Conservation (phyloP, 2,888 invertebrate species). For the Parasteatoda lunata region DNA sequence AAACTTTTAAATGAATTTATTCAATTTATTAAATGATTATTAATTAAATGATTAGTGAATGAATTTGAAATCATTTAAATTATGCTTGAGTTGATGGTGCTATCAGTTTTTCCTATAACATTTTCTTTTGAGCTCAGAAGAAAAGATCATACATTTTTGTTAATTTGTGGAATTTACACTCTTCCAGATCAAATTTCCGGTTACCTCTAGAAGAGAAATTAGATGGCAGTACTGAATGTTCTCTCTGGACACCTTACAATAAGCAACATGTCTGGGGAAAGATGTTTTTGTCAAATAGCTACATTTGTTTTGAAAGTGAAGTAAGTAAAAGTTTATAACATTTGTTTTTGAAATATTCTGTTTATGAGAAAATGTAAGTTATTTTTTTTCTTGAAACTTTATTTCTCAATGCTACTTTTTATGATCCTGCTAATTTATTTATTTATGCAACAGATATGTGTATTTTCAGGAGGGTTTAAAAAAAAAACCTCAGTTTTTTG, state of each 20-base stretch:
- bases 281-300: slow-evolving; percentile 93
- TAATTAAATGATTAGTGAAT: too few species aligned
- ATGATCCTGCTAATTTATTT: too few species aligned
- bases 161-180: neutral
- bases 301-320: slow-evolving; percentile 95
- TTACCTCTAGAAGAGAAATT: slow-evolving; percentile 92
- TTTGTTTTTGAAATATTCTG: neutral
- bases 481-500: too few species aligned
- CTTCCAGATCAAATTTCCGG: slow-evolving; percentile 76
- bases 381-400: too few species aligned
- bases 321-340: slow-evolving; percentile 77
- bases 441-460: too few species aligned
- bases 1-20: neutral
- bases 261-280: slow-evolving; percentile 91
- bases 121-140: too few species aligned
- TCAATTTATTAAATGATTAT: too few species aligned
- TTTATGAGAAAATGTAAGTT: neutral
- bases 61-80: neutral
- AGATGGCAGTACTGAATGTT: slow-evolving; percentile 92
- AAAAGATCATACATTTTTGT: too few species aligned
- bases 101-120: too few species aligned
- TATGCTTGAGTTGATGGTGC: too few species aligned
- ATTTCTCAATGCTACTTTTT: too few species aligned
- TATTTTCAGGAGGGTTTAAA: too few species aligned
- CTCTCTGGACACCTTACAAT: slow-evolving; percentile 95